Evolutionary conservation across 2,888 invertebrate species (phyloP).

Genomic region (Drosophila heteroneura): DNA sequence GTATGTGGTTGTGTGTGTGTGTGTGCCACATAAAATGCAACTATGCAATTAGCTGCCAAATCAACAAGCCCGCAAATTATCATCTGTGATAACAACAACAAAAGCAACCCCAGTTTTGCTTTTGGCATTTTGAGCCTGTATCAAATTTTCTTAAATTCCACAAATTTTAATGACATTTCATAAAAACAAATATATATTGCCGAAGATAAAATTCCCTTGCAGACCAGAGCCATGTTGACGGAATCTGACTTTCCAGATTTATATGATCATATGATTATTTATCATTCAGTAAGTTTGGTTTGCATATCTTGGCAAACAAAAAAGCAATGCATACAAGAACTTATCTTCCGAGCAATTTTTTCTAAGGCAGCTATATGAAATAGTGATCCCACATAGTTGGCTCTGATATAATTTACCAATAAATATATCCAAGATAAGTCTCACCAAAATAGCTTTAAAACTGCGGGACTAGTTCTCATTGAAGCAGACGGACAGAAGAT

Average conservation of each 20-base stretch:
- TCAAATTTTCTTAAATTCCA: not conserved
- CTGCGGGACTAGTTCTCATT: not conserved
- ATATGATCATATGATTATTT: not conserved
- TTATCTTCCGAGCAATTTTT: not conserved
- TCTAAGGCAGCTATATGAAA: not conserved
- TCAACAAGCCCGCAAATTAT: slow-evolving; percentile 68
- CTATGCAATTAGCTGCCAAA: slow-evolving; percentile 72
- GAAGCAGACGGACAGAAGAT: not conserved
- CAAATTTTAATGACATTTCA: not conserved
- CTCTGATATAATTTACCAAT: not conserved
- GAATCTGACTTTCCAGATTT: not conserved
- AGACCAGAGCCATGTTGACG: not conserved
- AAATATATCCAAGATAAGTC: not conserved
- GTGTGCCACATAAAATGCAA: slow-evolving; percentile 54
- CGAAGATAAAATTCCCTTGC: not conserved
- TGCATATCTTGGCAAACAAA: not conserved
- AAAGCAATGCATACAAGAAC: not conserved
- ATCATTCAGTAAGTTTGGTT: not conserved
- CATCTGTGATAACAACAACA: slow-evolving; percentile 24
- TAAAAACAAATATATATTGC: not conserved
- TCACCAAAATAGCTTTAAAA: too few relatives aligned
- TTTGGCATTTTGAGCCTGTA: not conserved
- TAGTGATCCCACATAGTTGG: not conserved
- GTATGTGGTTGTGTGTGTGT: not conserved
- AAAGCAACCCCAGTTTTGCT: slow-evolving; percentile 2